Evolutionary conservation across 2,888 invertebrate genomes (phyloP), one percentile per base, ranked within the genome.

Genomic region (Campoletis raptor): DNA sequence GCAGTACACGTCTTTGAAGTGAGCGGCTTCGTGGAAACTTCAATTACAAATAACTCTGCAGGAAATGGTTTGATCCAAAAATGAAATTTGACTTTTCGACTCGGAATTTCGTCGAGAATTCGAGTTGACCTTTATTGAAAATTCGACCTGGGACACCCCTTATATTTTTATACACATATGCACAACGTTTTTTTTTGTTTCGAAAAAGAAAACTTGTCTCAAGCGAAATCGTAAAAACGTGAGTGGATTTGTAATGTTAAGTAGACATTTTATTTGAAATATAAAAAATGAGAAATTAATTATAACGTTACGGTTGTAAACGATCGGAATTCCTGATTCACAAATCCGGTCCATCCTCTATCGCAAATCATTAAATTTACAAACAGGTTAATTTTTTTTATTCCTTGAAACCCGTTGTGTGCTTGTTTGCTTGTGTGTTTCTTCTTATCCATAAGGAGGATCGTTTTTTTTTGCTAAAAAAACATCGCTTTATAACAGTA

Each of bases 401-500:
- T 10, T 57, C 45, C 45, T 42, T 21, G 45, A 45, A 15, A 40
- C 64, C 30, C 48, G 57, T 54, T 30, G 61, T 15, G 36, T 54
- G 40, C 37, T 45, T 67, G 73, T 48, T 37, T 12, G 73, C n/a
- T 54, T 10, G 37, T 45, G 61, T 45, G 40, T 61, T 21, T 61
- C 67, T 40, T 77, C 64, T 72, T 40, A 48, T 67, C 37, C 45
- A 40, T 67, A 48, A 61, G 61, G 61, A 61, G 61, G 48, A 81
- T 64, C 37, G 42, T 45, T 45, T 77, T 45, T 77, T 40, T 77
- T 77, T 66, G n/a, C 52, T 36, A 42, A 61, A 80, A 76, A 84
- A 80, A 52, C 70, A 57, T 73, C 36, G 57, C 57, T 57, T 52
- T 67, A 73, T 84, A 80, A 84, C 84, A 82, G 85, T 85, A 82